Evolutionary conservation across 1,140 invertebrate genomes (phyloP).

Genomic region (Achroia grisella): DNA sequence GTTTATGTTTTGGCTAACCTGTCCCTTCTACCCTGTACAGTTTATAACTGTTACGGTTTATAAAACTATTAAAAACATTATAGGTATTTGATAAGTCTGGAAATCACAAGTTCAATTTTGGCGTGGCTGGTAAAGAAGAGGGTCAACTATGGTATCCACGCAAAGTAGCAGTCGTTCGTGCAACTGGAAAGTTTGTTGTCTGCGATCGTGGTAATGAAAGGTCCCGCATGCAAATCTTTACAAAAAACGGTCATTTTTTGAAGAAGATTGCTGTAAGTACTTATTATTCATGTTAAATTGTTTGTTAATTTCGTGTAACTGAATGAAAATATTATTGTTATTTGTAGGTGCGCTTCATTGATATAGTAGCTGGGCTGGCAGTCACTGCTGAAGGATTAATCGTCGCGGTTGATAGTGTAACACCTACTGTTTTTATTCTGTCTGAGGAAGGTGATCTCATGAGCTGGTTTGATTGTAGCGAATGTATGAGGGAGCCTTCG

Average conservation of each 20-base stretch:
- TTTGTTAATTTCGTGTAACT: too few species aligned
- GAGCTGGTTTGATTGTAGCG: conserved; percentile 97
- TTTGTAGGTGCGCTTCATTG: conserved; percentile 85
- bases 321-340: not conserved
- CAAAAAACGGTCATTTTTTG: conserved; percentile 89
- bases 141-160: conserved; percentile 97
- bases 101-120: conserved; percentile 91
- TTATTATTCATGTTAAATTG: conserved; percentile 1
- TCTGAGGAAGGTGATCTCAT: conserved; percentile 91
- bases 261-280: conserved; percentile 88
- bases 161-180: conserved; percentile 94
- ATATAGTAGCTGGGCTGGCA: conserved; percentile 97
- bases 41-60: not conserved
- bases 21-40: too few species aligned
- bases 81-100: conserved; percentile 93
- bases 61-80: conserved; percentile 12
- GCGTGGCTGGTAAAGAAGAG: conserved; percentile 92
- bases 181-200: conserved; percentile 92
- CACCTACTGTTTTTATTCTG: conserved; percentile 96
- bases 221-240: conserved; percentile 97
- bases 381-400: conserved; percentile 93
- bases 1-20: too few species aligned
- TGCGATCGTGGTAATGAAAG: conserved; percentile 97
- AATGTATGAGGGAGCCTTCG: conserved; percentile 97
- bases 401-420: conserved; percentile 97